Conservation (phyloP, 2,888 invertebrate genomes). For the Drosophila atroscutellata region DNA sequence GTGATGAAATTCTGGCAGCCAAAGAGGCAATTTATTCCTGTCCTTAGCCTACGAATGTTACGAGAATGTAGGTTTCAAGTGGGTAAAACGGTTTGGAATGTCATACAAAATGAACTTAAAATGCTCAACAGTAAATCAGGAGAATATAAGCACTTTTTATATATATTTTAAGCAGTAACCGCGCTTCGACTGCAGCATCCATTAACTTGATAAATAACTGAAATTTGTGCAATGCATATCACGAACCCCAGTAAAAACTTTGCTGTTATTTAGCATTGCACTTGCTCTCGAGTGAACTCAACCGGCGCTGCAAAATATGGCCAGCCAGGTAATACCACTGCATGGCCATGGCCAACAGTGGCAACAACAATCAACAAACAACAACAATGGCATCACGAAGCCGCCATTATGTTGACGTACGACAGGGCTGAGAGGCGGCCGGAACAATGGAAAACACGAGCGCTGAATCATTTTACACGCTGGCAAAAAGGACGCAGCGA, state of each 20-base stretch:
- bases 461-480: conserved; percentile 57
- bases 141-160: background rate
- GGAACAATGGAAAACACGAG: conserved; percentile 57
- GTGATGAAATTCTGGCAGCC: background rate
- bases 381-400: conserved; percentile 55
- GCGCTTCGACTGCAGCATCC: conserved; percentile 11
- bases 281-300: conserved; percentile 27
- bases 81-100: background rate
- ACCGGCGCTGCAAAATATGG: conserved; percentile 26
- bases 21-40: conserved; percentile 11
- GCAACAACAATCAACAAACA: conserved; percentile 21
- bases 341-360: conserved; percentile 30
- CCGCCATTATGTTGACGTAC: conserved; percentile 76
- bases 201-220: conserved; percentile 34
- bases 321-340: conserved; percentile 38
- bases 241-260: conserved; percentile 23
- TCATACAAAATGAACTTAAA: background rate
- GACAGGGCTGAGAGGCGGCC: conserved; percentile 50
- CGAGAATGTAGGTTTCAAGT: background rate
- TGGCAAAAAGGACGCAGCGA: conserved; percentile 33
- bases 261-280: conserved; percentile 40
- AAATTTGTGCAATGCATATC: conserved; percentile 31
- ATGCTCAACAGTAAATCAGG: background rate
- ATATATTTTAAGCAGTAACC: background rate
- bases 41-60: background rate